Percentiles rank a stretch among this genome's conserved stretches.
Conservation (phyloP, 1,140 invertebrate genomes). For the Drosophila lowei region DNA sequence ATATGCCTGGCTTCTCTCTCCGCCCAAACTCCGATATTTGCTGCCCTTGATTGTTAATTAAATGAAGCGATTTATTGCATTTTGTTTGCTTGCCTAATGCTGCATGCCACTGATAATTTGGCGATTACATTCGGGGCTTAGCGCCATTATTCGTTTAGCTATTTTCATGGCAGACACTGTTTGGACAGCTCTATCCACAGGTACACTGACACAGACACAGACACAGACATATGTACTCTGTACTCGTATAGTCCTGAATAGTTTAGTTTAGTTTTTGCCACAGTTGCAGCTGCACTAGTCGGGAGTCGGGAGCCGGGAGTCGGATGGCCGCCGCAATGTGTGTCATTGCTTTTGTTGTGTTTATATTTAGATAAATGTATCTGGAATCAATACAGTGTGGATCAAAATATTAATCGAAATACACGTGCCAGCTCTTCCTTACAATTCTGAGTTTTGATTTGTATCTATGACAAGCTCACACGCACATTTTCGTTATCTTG, state of each 20-base stretch:
- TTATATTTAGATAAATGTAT: slow-evolving; percentile 19
- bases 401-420: neutral
- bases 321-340: slow-evolving; percentile 8
- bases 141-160: slow-evolving; percentile 11
- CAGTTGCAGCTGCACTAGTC: slow-evolving; percentile 49
- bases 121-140: slow-evolving; percentile 26
- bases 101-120: slow-evolving; percentile 23
- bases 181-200: slow-evolving; percentile 30
- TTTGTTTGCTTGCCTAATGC: slow-evolving; percentile 29
- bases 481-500: no score
- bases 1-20: slow-evolving; percentile 49
- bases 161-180: slow-evolving; percentile 17
- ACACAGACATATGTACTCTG: neutral
- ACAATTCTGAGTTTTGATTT: neutral
- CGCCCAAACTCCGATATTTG: slow-evolving; percentile 2
- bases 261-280: slow-evolving; percentile 30
- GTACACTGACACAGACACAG: slow-evolving; percentile 4
- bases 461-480: no score
- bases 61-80: slow-evolving; percentile 49
- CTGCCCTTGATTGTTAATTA: slow-evolving; percentile 39
- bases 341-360: slow-evolving; percentile 21
- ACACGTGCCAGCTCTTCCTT: neutral
- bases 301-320: slow-evolving; percentile 1
- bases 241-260: slow-evolving; percentile 8
- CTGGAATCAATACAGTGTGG: slow-evolving; percentile 15